phyloP scores from a whole-genome alignment of 1,140 invertebrate genomes.

The Caerostris darwini region DNA sequence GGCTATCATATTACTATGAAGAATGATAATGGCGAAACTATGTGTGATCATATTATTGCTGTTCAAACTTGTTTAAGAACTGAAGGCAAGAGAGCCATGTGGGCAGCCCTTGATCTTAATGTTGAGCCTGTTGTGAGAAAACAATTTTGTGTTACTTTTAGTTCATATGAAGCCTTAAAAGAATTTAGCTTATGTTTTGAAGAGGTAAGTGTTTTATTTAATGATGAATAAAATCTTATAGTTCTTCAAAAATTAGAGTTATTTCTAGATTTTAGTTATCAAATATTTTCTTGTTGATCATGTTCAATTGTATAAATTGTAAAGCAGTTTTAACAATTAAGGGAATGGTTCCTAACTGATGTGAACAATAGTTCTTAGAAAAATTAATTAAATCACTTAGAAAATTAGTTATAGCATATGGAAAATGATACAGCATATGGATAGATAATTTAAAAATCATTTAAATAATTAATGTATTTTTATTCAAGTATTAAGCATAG shows the following conservation, averaged over 20 bases:
- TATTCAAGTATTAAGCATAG: too few species aligned
- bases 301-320: background rate
- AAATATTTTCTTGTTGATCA: background rate
- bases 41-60: constrained; percentile 84
- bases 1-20: constrained; percentile 82
- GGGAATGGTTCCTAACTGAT: background rate
- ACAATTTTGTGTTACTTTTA: constrained; percentile 83
- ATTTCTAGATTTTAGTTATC: background rate
- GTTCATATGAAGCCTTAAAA: constrained; percentile 81
- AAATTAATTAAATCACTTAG: background rate
- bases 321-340: background rate
- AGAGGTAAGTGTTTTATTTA: constrained; percentile 80
- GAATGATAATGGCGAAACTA: constrained; percentile 81
- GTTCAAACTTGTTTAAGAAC: constrained; percentile 82
- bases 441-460: too few species aligned
- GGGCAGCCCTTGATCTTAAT: constrained; percentile 83
- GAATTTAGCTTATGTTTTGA: constrained; percentile 83
- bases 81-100: constrained; percentile 82
- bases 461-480: too few species aligned
- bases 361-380: background rate
- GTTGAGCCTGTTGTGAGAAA: constrained; percentile 81
- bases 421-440: too few species aligned
- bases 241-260: background rate
- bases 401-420: too few species aligned
- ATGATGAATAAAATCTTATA: background rate